These are phyloP conservation scores for Bathynomus jamesi DNA, from an alignment of 1,140 invertebrate genomes.

Conservation along the genomic window DNA sequence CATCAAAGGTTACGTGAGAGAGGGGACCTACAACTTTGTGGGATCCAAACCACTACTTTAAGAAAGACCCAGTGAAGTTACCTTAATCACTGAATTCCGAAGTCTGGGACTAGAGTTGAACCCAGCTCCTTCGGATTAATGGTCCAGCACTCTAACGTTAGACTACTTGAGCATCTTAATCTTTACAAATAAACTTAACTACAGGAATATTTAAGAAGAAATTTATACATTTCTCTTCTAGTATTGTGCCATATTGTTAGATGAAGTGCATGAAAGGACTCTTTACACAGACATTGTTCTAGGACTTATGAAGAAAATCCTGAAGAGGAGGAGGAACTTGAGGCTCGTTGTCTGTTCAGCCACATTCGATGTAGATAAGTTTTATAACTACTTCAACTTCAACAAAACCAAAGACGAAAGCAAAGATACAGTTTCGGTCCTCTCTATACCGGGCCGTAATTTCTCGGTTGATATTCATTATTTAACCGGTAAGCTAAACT, in stretches of 20 bases:
- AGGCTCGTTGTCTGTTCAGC: conserved; percentile 87
- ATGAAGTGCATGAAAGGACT: conserved; percentile 93
- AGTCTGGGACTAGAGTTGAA: too few species aligned
- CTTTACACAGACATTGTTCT: conserved; percentile 88
- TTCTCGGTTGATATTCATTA: conserved; percentile 85
- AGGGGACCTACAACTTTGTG: too few species aligned
- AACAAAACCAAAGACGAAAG: conserved; percentile 46
- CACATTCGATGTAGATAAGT: conserved; percentile 81
- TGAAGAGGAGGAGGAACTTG: conserved; percentile 73
- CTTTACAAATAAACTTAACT: too few species aligned
- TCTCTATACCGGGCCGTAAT: conserved; percentile 80
- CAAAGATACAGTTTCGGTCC: conserved; percentile 58
- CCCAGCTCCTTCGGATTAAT: too few species aligned
- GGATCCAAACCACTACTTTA: too few species aligned
- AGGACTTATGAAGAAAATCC: conserved; percentile 87
- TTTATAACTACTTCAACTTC: conserved; percentile 81
- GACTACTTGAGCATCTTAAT: too few species aligned
- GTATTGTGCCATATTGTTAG: conserved; percentile 85
- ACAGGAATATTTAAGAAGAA: background rate
- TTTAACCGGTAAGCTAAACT: conserved; percentile 40
- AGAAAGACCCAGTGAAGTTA: too few species aligned
- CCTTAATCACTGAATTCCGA: too few species aligned
- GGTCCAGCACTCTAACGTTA: too few species aligned
- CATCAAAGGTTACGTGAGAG: too few species aligned
- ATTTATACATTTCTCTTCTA: conserved; percentile 43